Evolutionary conservation across 2,113 vertebrate genomes (phyloP).

Genomic region (Variabilichromis moorii): DNA sequence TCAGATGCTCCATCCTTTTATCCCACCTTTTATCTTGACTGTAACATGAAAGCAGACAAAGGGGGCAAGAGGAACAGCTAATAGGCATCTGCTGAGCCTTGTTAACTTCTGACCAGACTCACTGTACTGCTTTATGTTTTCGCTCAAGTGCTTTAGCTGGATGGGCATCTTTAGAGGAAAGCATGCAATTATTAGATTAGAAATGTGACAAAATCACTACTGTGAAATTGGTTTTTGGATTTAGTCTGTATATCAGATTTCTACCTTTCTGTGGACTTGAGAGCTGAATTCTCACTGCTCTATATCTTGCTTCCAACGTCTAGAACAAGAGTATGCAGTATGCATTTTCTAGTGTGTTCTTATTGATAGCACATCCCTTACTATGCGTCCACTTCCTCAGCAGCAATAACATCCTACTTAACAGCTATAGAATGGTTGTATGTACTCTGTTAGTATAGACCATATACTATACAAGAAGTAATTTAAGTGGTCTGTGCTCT

Average conservation of each 20-base stretch:
- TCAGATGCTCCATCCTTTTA: slow-evolving; percentile 52
- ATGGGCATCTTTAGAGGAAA: slow-evolving; percentile 16
- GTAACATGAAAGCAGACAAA: slow-evolving; percentile 48
- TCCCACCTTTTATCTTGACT: slow-evolving; percentile 54
- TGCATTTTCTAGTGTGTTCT: neutral
- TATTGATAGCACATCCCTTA: slow-evolving; percentile 10
- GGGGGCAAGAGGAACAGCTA: slow-evolving; percentile 14
- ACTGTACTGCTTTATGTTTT: slow-evolving; percentile 35
- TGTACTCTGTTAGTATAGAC: neutral
- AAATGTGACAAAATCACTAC: slow-evolving; percentile 39
- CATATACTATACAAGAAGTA: neutral
- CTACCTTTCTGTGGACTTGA: slow-evolving; percentile 14
- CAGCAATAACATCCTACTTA: slow-evolving; percentile 14
- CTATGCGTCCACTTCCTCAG: neutral
- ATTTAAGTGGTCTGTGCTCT: slow-evolving; percentile 17
- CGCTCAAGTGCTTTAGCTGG: neutral
- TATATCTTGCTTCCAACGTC: neutral
- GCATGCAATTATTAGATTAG: slow-evolving; percentile 40
- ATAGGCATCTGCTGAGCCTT: slow-evolving; percentile 45
- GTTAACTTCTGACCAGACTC: slow-evolving; percentile 47
- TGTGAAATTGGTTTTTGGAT: slow-evolving; percentile 60
- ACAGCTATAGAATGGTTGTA: slow-evolving; percentile 12
- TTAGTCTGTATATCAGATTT: slow-evolving; percentile 36
- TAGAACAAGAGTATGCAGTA: neutral
- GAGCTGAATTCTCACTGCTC: neutral